Base-by-base conservation (phyloP, 2,113 vertebrate genomes). In the Callocephalon fimbriatum region DNA sequence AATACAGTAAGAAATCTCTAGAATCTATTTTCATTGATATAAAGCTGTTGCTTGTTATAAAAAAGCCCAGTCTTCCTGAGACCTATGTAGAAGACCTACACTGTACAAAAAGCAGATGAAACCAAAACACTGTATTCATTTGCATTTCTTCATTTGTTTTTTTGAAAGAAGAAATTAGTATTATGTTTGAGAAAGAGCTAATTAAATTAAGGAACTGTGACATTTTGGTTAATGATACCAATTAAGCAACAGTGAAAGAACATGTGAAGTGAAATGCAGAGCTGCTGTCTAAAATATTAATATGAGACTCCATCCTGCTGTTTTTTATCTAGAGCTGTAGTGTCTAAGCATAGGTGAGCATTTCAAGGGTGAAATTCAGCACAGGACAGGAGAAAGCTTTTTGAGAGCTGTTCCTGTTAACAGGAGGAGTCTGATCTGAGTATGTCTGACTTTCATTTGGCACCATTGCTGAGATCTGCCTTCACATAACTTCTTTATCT, bases 161-260 rank as follows among this genome's bases (percentile, higher is more conserved):
- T 80, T 67, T 81, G 47, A 87, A 90, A 85, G 29, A 76, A 62
- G 76, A 95, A 74, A 94, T 95, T 86, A 86, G 21, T 84, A 88
- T 90, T 92, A 95, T 9, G 1, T 90, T 93, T 81, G 86, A 83
- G 67, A 88, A 94, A 88, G 79, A 93, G 63, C 80, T 96, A 96
- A 96, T 96, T 96, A 96, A 97, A 96, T 93, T 94, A 93, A 88
- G 63, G 81, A 90, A 90, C 63, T 9, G 1, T 96, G 82, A 88
- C 96, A 95, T 96, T 96, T 92, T 38, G 94, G 88, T 76, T 96
- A 95, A 96, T 95, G 71, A 95, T 68, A 47, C 59, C 56, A 95
- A 95, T 95, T 97, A 96, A 95, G 53, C 7, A 95, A 92, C 74
- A 95, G 47, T 2, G 7, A 88, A 94, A 86, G 82, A 84, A 71